These are phyloP conservation scores for Busseola fusca DNA, from an alignment of 2,888 invertebrate genomes.

Conservation along the genomic window DNA sequence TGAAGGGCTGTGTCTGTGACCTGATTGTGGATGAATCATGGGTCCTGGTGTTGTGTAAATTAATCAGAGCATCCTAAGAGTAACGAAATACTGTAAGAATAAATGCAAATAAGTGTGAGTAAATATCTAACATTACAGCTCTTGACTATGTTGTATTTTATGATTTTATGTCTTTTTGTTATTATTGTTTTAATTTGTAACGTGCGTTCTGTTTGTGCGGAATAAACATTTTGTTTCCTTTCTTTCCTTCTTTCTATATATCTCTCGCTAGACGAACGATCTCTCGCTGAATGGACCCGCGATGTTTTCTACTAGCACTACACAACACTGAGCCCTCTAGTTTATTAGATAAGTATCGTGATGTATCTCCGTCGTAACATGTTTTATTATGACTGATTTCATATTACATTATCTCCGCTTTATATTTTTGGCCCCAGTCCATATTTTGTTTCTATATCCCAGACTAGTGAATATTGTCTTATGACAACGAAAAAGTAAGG, in stretches of 20 bases:
- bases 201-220: no score
- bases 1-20: no score
- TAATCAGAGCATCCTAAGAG: no score
- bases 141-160: no score
- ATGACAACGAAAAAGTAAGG: conserved; percentile 27
- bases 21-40: no score
- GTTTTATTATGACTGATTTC: conserved; percentile 45
- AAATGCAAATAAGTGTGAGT: no score
- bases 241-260: background rate
- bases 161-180: no score
- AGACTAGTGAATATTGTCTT: conserved; percentile 21
- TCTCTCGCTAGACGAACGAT: conserved; percentile 14
- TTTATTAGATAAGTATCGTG: conserved; percentile 43
- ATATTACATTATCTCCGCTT: conserved; percentile 35
- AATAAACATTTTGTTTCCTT: no score
- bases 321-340: conserved; percentile 15
- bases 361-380: conserved; percentile 36
- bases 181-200: no score
- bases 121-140: no score
- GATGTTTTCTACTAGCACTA: background rate
- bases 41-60: no score
- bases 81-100: no score
- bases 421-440: conserved; percentile 23
- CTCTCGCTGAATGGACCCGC: conserved; percentile 18
- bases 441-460: conserved; percentile 27